Conservation (phyloP, 2,797 vertebrate species). For the Tragopan temminckii region DNA sequence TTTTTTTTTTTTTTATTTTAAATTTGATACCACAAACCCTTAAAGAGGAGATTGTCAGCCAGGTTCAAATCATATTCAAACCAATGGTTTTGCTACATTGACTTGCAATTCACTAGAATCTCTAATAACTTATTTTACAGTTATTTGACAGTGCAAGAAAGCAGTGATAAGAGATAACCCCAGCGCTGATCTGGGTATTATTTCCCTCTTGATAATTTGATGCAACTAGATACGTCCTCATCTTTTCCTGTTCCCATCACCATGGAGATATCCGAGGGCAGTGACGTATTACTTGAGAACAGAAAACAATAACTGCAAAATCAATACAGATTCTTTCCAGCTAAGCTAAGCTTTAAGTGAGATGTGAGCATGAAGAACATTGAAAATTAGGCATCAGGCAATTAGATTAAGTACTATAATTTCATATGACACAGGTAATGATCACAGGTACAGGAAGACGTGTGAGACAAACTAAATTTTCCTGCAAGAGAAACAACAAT, state of each 20-base stretch:
- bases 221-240: not conserved
- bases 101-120: not conserved
- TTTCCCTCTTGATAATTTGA: not conserved
- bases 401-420: not conserved
- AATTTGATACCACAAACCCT: not conserved
- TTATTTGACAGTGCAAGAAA: not conserved
- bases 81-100: not conserved
- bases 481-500: not conserved
- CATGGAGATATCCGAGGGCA: not conserved
- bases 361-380: not conserved
- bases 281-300: not conserved
- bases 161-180: not conserved
- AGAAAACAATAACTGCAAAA: not conserved
- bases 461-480: not conserved
- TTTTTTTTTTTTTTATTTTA: not conserved
- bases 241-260: not conserved
- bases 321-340: not conserved
- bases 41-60: not conserved
- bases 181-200: not conserved
- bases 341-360: not conserved
- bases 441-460: not conserved
- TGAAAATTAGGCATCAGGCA: not conserved
- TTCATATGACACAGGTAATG: not conserved
- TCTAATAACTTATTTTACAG: not conserved
- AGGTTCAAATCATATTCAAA: not conserved